Evolutionary conservation across 2,797 vertebrate genomes (phyloP).

Genomic region (Sparidentex hasta): DNA sequence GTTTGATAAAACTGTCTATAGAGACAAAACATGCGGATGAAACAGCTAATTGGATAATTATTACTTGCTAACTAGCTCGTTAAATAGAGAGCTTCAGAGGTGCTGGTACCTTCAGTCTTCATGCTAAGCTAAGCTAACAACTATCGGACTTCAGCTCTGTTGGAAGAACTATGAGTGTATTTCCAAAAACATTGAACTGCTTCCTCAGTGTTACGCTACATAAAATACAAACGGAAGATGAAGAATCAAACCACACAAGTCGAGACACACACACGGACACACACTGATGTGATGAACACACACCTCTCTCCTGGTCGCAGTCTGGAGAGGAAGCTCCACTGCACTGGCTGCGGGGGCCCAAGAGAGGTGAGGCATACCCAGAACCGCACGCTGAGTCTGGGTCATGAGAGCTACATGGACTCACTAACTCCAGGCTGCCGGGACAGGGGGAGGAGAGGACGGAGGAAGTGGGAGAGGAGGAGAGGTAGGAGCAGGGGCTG

Average conservation of each 20-base stretch:
- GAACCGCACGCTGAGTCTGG: conserved; percentile 88
- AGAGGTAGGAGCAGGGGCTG: conserved; percentile 65
- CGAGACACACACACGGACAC: conserved; percentile 30
- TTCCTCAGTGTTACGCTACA: neutral
- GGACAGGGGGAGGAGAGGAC: conserved; percentile 79
- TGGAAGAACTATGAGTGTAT: neutral
- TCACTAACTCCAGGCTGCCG: conserved; percentile 85
- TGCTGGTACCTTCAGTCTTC: neutral
- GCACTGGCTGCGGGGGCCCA: conserved; percentile 96
- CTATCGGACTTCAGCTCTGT: neutral
- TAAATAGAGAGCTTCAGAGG: neutral
- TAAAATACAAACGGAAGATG: neutral
- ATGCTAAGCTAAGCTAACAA: neutral
- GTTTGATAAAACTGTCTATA: neutral
- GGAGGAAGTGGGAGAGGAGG: conserved; percentile 60
- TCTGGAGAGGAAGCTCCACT: conserved; percentile 98
- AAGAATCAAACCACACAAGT: neutral
- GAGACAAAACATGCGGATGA: too few species aligned
- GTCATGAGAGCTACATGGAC: conserved; percentile 74
- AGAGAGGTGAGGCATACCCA: conserved; percentile 87
- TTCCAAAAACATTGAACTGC: neutral
- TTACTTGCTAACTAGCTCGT: neutral
- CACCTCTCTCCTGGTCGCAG: conserved; percentile 96
- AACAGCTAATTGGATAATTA: neutral
- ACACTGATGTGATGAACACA: conserved; percentile 50